phyloP scores from a whole-genome alignment of 1,140 invertebrate species.

The Trypoxylus dichotomus region DNA sequence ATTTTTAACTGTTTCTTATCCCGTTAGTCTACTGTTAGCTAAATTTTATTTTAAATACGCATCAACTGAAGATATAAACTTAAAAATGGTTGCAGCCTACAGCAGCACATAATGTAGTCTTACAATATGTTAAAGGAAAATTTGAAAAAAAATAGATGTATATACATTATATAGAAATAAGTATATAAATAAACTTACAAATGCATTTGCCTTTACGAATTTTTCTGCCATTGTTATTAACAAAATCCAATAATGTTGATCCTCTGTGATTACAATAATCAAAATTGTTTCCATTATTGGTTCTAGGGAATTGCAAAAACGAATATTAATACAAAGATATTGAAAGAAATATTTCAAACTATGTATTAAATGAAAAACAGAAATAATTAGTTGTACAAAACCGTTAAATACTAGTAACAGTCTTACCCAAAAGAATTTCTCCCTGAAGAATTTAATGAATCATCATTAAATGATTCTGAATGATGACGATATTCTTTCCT shows the following conservation, averaged over 20 bases:
- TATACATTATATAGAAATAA: too few species aligned
- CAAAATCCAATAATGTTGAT: constrained; percentile 59
- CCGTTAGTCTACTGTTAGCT: too few species aligned
- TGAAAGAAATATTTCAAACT: not conserved
- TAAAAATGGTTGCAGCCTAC: too few species aligned
- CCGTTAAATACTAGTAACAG: too few species aligned
- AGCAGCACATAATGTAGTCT: too few species aligned
- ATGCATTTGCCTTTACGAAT: constrained; percentile 61
- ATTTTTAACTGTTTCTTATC: too few species aligned
- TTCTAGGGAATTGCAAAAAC: not conserved
- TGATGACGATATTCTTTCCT: constrained; percentile 39
- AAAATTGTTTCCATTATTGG: constrained; percentile 51
- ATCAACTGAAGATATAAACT: too few species aligned
- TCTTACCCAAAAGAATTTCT: constrained; percentile 1
- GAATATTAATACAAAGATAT: not conserved
- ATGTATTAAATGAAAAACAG: too few species aligned
- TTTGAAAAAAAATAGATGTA: too few species aligned
- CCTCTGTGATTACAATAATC: constrained; percentile 59
- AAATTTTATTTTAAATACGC: too few species aligned
- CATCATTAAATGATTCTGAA: constrained; percentile 10
- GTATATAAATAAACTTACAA: constrained; percentile 48
- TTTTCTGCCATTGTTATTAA: constrained; percentile 58
- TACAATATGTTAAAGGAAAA: too few species aligned
- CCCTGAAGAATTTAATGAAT: not conserved
- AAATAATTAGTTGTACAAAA: too few species aligned